phyloP scores from a whole-genome alignment of 2,888 invertebrate genomes.

The Lycia hirtaria region DNA sequence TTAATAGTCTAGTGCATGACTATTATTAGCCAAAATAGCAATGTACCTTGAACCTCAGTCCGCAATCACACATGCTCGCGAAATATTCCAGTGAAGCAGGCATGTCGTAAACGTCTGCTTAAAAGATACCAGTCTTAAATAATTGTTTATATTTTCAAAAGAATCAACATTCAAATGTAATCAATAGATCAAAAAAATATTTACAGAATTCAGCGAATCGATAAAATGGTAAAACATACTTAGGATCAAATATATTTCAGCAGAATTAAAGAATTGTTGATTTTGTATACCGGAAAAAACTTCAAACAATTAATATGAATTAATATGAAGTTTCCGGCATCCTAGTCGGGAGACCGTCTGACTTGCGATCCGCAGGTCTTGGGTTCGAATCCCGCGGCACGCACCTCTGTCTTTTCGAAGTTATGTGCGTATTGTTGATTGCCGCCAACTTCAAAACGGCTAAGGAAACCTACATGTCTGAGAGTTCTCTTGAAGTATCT shows the following conservation, averaged over 20 bases:
- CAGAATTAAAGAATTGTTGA: background rate
- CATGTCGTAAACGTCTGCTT: slow-evolving; percentile 2
- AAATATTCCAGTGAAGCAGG: slow-evolving; percentile 5
- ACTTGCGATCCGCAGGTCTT: too few species aligned
- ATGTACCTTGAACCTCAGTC: too few species aligned
- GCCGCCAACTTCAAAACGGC: too few species aligned
- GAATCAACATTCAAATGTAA: slow-evolving; percentile 16
- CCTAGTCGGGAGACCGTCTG: too few species aligned
- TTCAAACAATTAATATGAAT: background rate
- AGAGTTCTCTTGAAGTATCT: too few species aligned
- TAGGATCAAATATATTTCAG: background rate
- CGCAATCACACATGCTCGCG: background rate
- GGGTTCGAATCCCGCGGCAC: too few species aligned
- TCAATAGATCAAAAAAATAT: background rate
- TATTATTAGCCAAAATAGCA: too few species aligned
- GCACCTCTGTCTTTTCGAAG: too few species aligned
- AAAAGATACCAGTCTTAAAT: slow-evolving; percentile 6
- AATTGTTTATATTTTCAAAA: slow-evolving; percentile 6
- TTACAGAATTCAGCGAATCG: slow-evolving; percentile 7
- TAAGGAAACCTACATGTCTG: too few species aligned
- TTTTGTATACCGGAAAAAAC: background rate
- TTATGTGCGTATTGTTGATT: too few species aligned
- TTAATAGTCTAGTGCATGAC: too few species aligned
- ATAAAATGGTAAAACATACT: background rate
- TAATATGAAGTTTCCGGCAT: background rate